A percentile compares a stretch with the other conserved stretches of the same genome.
Evolutionary conservation across 30 jellyfish, hydroid and myxozoan genomes (phyloP).

Genomic region (Aurelia aurita): DNA sequence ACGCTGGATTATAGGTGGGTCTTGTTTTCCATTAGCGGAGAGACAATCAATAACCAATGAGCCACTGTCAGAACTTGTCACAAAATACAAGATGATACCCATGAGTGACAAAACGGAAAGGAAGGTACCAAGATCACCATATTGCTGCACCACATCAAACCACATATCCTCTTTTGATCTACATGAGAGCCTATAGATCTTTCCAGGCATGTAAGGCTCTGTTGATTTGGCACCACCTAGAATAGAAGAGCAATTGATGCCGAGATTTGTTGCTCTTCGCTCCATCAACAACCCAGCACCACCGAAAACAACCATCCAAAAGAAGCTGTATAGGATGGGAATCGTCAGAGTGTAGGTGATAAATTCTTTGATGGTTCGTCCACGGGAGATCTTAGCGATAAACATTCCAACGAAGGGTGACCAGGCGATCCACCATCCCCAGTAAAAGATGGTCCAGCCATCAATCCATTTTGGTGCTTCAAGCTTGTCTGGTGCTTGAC

Average conservation of each 20-base stretch:
- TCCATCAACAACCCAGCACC: conserved; percentile 91
- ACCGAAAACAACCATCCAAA: conserved; percentile 94
- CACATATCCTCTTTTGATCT: conserved; percentile 83
- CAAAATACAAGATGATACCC: conserved; percentile 88
- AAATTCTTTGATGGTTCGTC: conserved; percentile 91
- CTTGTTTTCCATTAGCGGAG: conserved; percentile 96
- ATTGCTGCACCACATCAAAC: conserved; percentile 84
- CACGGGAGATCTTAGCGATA: conserved; percentile 94
- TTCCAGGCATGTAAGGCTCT: too few relatives aligned
- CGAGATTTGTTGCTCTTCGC: conserved; percentile 74
- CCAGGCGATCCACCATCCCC: conserved; percentile 99
- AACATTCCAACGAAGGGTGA: conserved; percentile 98
- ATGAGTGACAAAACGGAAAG: conserved; percentile 82
- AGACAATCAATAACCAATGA: conserved; percentile 92
- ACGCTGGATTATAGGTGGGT: conserved; percentile 92
- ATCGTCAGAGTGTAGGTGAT: conserved; percentile 85
- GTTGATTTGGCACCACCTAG: conserved; percentile 11
- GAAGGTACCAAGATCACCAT: conserved; percentile 84
- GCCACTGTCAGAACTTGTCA: conserved; percentile 95
- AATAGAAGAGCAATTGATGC: conserved; percentile 68
- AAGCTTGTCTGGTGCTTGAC: conserved; percentile 85
- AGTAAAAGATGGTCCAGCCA: conserved; percentile 95
- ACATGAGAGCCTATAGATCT: conserved; percentile 71
- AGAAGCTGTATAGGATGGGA: conserved; percentile 80
- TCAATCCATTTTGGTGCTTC: conserved; percentile 87